These are phyloP conservation scores for Metopia argyrocephala DNA, from an alignment of 2,888 invertebrate genomes.

Conservation along the genomic window DNA sequence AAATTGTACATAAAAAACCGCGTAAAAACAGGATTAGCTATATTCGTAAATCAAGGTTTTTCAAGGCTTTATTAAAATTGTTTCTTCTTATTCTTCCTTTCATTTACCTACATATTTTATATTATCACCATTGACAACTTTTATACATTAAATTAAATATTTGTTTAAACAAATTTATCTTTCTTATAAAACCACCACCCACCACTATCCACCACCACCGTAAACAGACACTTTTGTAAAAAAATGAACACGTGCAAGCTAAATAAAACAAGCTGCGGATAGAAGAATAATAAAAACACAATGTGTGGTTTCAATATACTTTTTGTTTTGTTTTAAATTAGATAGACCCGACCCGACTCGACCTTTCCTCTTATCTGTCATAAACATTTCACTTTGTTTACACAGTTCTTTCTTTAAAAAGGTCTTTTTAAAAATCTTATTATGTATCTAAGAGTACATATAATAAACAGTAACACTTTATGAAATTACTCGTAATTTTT, in stretches of 20 bases:
- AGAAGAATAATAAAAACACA: background rate
- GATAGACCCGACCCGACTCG: background rate
- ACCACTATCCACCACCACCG: background rate
- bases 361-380: conserved; percentile 25
- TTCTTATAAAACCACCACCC: conserved; percentile 12
- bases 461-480: too few relatives aligned
- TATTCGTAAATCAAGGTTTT: too few relatives aligned
- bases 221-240: conserved; percentile 1
- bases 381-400: conserved; percentile 38
- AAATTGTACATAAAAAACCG: too few relatives aligned
- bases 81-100: conserved; percentile 10
- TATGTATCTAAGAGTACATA: too few relatives aligned
- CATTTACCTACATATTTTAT: conserved; percentile 14
- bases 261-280: background rate
- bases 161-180: conserved; percentile 36
- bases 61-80: conserved; percentile 41
- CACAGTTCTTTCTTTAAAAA: conserved; percentile 31
- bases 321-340: conserved; percentile 19
- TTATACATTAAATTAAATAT: conserved; percentile 49
- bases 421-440: too few relatives aligned
- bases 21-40: too few relatives aligned
- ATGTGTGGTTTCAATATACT: background rate
- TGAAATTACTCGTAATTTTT: too few relatives aligned
- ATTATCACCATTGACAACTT: conserved; percentile 12
- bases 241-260: background rate